phyloP scores from a whole-genome alignment of 2,888 invertebrate genomes.

The Acutogordius australiensis region DNA sequence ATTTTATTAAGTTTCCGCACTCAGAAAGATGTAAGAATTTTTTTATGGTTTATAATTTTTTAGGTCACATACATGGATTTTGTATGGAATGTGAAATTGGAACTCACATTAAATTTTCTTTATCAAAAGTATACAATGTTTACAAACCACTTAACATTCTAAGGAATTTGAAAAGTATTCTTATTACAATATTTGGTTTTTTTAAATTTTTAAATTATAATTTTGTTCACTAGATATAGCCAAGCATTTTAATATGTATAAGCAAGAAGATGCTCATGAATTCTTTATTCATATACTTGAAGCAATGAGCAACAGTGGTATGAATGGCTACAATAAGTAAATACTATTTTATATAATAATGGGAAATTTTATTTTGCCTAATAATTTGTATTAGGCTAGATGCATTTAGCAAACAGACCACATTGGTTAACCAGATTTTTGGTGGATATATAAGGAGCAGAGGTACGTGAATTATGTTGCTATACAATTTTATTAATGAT shows the following conservation, averaged over 20 bases:
- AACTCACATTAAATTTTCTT: conserved; percentile 1
- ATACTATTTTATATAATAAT: background rate
- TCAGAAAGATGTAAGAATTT: background rate
- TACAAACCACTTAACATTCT: conserved; percentile 5
- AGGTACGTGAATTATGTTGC: background rate
- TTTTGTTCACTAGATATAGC: conserved; percentile 3
- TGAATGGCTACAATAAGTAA: conserved; percentile 8
- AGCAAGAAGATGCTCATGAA: conserved; percentile 12
- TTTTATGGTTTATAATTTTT: background rate
- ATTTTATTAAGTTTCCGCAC: background rate
- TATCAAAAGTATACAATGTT: conserved; percentile 9
- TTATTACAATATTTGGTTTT: background rate
- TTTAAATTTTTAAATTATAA: background rate
- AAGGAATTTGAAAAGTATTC: background rate
- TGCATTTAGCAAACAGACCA: background rate
- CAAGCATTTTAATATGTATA: background rate
- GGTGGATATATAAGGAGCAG: background rate
- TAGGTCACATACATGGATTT: conserved; percentile 5
- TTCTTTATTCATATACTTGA: conserved; percentile 8
- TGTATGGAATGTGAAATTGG: conserved; percentile 9
- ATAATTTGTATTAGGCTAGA: background rate
- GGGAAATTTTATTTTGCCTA: background rate
- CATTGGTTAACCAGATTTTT: conserved; percentile 2
- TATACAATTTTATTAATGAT: too few species aligned
- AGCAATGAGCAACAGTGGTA: background rate